Percentiles rank a stretch among this genome's conserved stretches.
phyloP scores from a whole-genome alignment of 2,113 vertebrate species.

The Xyliphius kryptos region DNA sequence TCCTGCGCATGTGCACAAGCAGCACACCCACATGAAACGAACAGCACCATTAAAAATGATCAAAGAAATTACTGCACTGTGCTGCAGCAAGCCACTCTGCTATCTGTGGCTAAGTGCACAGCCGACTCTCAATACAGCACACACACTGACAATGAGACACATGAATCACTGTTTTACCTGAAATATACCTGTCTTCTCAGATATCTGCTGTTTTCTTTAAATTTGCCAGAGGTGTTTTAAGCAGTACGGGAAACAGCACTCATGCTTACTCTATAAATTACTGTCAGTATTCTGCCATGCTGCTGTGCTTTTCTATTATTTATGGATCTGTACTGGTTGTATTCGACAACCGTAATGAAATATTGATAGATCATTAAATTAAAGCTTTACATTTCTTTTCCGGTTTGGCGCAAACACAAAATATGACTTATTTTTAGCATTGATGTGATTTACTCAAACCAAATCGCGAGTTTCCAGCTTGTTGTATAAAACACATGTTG shows the following conservation, averaged over 20 bases:
- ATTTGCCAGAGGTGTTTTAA: constrained; percentile 58
- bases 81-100: constrained; percentile 58
- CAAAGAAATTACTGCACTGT: constrained; percentile 69
- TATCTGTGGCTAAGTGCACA: constrained; percentile 55
- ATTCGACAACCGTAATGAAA: constrained; percentile 36
- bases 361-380: constrained; percentile 34
- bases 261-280: constrained; percentile 53
- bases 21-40: constrained; percentile 65
- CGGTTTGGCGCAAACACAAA: background rate
- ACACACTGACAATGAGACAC: no score
- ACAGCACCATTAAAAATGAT: constrained; percentile 73
- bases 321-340: constrained; percentile 49
- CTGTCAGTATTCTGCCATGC: constrained; percentile 46
- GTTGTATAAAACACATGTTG: no score
- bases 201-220: constrained; percentile 57
- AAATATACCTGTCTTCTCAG: no score
- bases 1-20: constrained; percentile 8
- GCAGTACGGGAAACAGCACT: constrained; percentile 59
- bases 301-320: constrained; percentile 51
- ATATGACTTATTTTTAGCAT: no score
- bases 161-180: no score
- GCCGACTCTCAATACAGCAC: constrained; percentile 24
- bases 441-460: no score
- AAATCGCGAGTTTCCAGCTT: no score
- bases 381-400: constrained; percentile 13